Percentiles rank a stretch among this genome's conserved stretches.
Evolutionary conservation across 2,797 vertebrate species (phyloP).

Genomic region (Syngnathus rostellatus): DNA sequence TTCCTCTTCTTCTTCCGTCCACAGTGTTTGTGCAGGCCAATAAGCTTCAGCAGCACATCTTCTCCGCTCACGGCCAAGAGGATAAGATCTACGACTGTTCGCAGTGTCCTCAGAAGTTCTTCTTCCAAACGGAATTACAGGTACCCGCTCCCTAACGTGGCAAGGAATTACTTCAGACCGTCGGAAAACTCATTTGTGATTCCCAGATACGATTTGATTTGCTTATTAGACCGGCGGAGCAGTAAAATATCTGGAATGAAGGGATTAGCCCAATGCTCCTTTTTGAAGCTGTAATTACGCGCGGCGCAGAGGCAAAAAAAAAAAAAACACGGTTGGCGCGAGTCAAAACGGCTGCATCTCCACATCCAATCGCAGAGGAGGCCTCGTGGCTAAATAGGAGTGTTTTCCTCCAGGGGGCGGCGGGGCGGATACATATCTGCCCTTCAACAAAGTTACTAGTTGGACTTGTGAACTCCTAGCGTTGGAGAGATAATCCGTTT

Average conservation of each 20-base stretch:
- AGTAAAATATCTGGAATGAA: constrained; percentile 74
- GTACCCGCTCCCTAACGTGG: constrained; percentile 54
- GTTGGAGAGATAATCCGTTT: constrained; percentile 71
- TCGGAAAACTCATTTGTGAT: constrained; percentile 71
- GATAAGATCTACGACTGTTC: constrained; percentile 99
- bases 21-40: constrained; percentile 95
- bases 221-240: constrained; percentile 70
- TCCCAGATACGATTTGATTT: constrained; percentile 72
- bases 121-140: constrained; percentile 99
- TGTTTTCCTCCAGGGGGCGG: constrained; percentile 52
- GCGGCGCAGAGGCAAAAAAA: constrained; percentile 46
- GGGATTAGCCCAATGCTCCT: constrained; percentile 67
- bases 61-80: constrained; percentile 95
- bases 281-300: constrained; percentile 71
- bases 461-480: constrained; percentile 70
- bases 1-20: background rate
- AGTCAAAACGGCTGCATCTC: constrained; percentile 65
- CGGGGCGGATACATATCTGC: constrained; percentile 62
- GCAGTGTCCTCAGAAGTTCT: constrained; percentile 99
- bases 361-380: constrained; percentile 64
- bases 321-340: constrained; percentile 49
- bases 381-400: constrained; percentile 70
- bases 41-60: constrained; percentile 99
- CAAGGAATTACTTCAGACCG: constrained; percentile 66
- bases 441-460: constrained; percentile 74